Percentiles rank a stretch among this genome's conserved stretches.
Evolutionary conservation across 2,797 vertebrate species (phyloP).

Genomic region (Schizopygopsis malacanthus): DNA sequence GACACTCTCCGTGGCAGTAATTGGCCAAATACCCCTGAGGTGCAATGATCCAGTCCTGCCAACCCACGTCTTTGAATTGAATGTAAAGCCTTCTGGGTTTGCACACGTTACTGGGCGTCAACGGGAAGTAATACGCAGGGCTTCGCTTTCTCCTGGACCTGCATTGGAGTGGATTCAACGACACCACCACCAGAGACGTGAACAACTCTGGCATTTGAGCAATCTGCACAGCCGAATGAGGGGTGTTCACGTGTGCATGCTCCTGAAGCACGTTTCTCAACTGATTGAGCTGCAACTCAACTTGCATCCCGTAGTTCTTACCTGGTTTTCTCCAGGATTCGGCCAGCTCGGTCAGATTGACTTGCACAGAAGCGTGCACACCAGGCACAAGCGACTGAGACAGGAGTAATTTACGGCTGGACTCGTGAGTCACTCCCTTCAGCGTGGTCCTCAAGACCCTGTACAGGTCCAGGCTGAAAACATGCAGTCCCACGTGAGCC

Average conservation of each 20-base stretch:
- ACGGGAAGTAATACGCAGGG: conserved; percentile 49
- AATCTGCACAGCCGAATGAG: background rate
- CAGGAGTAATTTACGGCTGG: conserved; percentile 74
- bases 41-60: conserved; percentile 97
- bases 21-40: conserved; percentile 96
- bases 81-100: conserved; percentile 87
- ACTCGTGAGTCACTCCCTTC: conserved; percentile 65
- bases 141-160: conserved; percentile 71
- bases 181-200: conserved; percentile 84
- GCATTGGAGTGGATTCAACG: conserved; percentile 84
- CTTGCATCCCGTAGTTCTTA: conserved; percentile 75
- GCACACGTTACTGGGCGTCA: conserved; percentile 80
- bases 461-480: conserved; percentile 80
- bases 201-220: conserved; percentile 66
- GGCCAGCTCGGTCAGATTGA: conserved; percentile 80
- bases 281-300: conserved; percentile 73
- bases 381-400: conserved; percentile 75
- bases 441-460: conserved; percentile 67
- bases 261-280: fast-evolving
- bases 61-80: conserved; percentile 93
- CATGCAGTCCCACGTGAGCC: conserved; percentile 55
- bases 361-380: conserved; percentile 71
- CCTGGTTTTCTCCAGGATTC: conserved; percentile 70
- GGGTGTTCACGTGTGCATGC: background rate
- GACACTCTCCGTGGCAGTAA: conserved; percentile 91